Base-by-base conservation (phyloP, 2,888 invertebrate species). In the Eupithecia insigniata region DNA sequence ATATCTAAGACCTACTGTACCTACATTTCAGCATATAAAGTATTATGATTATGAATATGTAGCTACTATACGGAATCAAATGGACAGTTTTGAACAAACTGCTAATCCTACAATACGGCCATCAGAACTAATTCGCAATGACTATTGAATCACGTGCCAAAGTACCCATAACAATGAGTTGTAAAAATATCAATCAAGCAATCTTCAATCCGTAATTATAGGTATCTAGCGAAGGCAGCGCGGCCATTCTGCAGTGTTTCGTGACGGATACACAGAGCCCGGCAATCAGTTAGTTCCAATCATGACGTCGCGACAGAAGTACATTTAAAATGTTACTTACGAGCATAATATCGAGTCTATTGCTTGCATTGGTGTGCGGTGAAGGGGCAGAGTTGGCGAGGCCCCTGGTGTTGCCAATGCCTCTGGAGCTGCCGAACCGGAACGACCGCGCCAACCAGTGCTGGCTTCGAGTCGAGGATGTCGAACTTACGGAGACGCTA, bases 241-340 rank as follows among this genome's bases (percentile, higher is more conserved):
- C 77, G 76, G 82, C 84, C 82, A 84, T 84, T 87, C 89, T 87
- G 85, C 87, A 83, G 84, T 85, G 87, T 88, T 88, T 89, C 88
- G 84, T 81, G 78, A 82, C 82, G 81, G 82, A 81, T 81, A 82
- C 82, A 85, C 81, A 84, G 82, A 82, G 83, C 88, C 87, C 87
- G 84, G 86, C 87, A 82, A 82, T 81, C 87, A 81, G 78, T 89
- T 87, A 94, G 93, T 93, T 87, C 80, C 86, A 86, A 90, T 86
- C 89, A 93, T 93, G 92, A 86, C 89, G 87, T 83, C 84, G 90
- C 66, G 81, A 77, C 81, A 83, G 84, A 82, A 84, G 84, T 84
- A 92, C 93, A 89, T 87, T 87, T 89, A 93, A 92, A 93, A 93
- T 93, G 93, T 92, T 92, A 88, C 79, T 89, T 79, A 77, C 22